Evolutionary conservation across 2,888 invertebrate species (phyloP), one percentile per base, ranked within the genome.

Genomic region (Agriopis leucophaearia): DNA sequence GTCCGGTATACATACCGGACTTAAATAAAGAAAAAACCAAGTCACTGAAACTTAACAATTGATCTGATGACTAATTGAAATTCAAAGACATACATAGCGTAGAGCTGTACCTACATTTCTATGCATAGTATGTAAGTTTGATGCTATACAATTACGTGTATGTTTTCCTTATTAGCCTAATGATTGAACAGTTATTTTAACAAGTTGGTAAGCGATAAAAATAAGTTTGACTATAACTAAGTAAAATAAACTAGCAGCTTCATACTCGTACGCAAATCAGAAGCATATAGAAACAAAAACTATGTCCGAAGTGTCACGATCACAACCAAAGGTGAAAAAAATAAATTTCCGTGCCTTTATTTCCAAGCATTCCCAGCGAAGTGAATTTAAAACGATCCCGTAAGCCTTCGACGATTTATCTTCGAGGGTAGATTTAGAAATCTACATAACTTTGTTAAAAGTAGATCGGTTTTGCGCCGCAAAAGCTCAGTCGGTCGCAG

Each of bases 391-490:
- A 64, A 48, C 57, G 64, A 44, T 56, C 54, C 73, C 69, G 72
- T 77, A 73, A 72, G 64, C 71, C 73, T 70, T 76, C 71, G 69
- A 64, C 73, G 72, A 77, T 80, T 76, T 74, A 69, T 71, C 68
- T 73, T 70, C 59, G 70, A 64, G 71, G 79, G 74, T 79, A 74
- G 78, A 77, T 79, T 82, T 80, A 76, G 77, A 80, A 84, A 72
- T 84, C 80, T 80, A 73, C 82, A 84, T 86, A 83, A 83, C 76
- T 76, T 78, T 77, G 81, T 78, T 77, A 76, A 42, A 63, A 48
- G n/a, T 42, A 18, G 35, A 69, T 70, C 71, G 66, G 63, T 66
- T 16, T 64, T 64, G 56, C 55, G 45, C 18, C 45, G 45, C 50
- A 58, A 58, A 42, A 62, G 52, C 36, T 63, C 48, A 63, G 35